A percentile compares a stretch with the other conserved stretches of the same genome.
Conservation (phyloP, 92 coral and sea anemone species). For the Palythoa grandis region DNA sequence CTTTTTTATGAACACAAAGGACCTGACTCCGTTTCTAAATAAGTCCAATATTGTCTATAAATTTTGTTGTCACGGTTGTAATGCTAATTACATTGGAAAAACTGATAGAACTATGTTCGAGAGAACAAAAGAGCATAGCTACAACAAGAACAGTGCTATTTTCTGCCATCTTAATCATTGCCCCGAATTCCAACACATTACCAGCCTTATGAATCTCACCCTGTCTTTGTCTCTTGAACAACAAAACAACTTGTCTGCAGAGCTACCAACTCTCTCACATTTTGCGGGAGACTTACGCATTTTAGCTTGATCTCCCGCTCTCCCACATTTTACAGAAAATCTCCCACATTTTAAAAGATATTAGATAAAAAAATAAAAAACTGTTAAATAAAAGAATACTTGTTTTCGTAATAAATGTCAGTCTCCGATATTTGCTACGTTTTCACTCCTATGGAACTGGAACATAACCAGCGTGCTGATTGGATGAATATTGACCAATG, state of each 20-base stretch:
- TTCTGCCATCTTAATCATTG: slow-evolving; percentile 13
- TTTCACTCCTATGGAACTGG: too few relatives aligned
- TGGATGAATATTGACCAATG: too few relatives aligned
- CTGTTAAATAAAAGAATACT: too few relatives aligned
- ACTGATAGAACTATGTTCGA: slow-evolving; percentile 15
- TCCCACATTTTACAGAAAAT: too few relatives aligned
- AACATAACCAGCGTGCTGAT: too few relatives aligned
- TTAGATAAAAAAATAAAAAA: too few relatives aligned
- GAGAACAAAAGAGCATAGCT: slow-evolving; percentile 42
- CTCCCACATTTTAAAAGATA: too few relatives aligned
- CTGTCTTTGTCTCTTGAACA: background rate
- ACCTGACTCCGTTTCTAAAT: slow-evolving; percentile 1
- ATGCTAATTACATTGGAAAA: background rate
- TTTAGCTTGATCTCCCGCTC: too few relatives aligned
- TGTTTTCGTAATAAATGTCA: too few relatives aligned
- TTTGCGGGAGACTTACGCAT: too few relatives aligned
- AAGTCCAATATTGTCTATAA: background rate
- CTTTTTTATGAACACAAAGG: slow-evolving; percentile 30
- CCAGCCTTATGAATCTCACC: background rate
- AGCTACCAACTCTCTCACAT: too few relatives aligned
- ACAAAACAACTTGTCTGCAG: background rate
- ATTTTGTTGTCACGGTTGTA: background rate
- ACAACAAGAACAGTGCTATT: slow-evolving; percentile 6
- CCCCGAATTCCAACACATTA: slow-evolving; percentile 19
- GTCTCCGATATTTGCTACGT: too few relatives aligned